Evolutionary conservation across 2,797 vertebrate species (phyloP).

Genomic region (Myioborus miniatus): DNA sequence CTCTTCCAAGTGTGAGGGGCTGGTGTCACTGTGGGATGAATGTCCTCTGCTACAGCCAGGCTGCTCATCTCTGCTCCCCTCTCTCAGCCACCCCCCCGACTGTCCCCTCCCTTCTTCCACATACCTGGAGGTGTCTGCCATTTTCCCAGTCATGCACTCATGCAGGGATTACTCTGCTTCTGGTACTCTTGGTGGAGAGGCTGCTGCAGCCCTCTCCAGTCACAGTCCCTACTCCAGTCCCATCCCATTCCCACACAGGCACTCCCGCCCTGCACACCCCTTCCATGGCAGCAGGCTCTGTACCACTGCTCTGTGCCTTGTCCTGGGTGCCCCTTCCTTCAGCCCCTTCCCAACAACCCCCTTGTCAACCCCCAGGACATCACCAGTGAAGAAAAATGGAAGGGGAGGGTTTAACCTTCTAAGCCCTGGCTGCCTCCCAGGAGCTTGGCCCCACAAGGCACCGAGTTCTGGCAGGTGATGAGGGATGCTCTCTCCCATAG

Average conservation of each 20-base stretch:
- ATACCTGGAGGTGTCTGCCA: neutral
- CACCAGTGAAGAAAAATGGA: neutral
- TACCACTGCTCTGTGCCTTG: slow-evolving; percentile 3
- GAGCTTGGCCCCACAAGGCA: neutral
- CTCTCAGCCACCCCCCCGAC: accelerated
- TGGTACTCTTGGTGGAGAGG: neutral
- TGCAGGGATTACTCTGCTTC: neutral
- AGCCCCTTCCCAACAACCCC: neutral
- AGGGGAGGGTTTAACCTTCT: neutral
- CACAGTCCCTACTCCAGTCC: neutral
- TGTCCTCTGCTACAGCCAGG: neutral
- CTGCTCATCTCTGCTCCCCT: neutral
- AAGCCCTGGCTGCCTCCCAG: neutral
- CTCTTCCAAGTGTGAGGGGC: neutral
- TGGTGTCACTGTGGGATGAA: accelerated
- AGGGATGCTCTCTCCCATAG: neutral
- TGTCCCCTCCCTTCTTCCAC: neutral
- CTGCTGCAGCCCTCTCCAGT: neutral
- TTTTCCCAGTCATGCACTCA: neutral
- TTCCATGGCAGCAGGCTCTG: neutral
- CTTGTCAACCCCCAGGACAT: neutral
- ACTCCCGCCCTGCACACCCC: accelerated
- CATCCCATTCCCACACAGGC: accelerated
- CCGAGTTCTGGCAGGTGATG: neutral
- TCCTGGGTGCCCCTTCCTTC: neutral